phyloP scores from a whole-genome alignment of 2,888 invertebrate genomes.

The Oscheius myriophilus region DNA sequence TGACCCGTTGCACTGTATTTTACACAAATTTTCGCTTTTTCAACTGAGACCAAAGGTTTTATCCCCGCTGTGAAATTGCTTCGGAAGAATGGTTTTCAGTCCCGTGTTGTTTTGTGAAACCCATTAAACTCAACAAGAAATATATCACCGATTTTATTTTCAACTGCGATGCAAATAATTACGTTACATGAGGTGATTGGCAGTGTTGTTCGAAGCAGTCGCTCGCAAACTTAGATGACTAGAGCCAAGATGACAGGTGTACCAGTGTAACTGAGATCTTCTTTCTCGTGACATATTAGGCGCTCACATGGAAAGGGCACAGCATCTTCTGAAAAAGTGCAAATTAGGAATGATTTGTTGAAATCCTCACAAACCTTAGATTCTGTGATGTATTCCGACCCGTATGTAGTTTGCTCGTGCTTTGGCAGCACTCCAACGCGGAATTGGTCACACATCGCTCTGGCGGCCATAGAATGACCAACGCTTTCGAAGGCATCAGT shows the following conservation, averaged over 20 bases:
- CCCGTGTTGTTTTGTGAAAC: too few species aligned
- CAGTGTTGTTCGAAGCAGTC: not conserved
- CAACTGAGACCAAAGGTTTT: too few species aligned
- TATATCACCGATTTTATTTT: too few species aligned
- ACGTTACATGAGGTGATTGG: constrained; percentile 23
- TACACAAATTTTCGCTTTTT: too few species aligned
- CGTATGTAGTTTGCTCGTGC: constrained; percentile 37
- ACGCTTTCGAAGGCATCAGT: constrained; percentile 62
- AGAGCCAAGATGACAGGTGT: constrained; percentile 8
- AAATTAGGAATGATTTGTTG: not conserved
- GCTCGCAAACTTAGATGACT: constrained; percentile 6
- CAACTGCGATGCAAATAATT: not conserved
- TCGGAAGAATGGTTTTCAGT: too few species aligned
- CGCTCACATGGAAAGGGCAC: constrained; percentile 25
- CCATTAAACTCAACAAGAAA: too few species aligned
- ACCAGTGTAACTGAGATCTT: constrained; percentile 22
- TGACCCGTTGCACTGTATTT: too few species aligned
- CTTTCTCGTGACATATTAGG: constrained; percentile 23
- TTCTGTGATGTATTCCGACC: constrained; percentile 20
- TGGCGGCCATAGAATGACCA: constrained; percentile 59
- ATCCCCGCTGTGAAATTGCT: too few species aligned
- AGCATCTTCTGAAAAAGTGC: constrained; percentile 20
- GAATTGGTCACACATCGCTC: constrained; percentile 47
- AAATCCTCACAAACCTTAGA: constrained; percentile 25
- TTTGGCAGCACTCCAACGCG: constrained; percentile 43